phyloP scores from a whole-genome alignment of 2,797 vertebrate species.

The Gymnopithys bicolor region DNA sequence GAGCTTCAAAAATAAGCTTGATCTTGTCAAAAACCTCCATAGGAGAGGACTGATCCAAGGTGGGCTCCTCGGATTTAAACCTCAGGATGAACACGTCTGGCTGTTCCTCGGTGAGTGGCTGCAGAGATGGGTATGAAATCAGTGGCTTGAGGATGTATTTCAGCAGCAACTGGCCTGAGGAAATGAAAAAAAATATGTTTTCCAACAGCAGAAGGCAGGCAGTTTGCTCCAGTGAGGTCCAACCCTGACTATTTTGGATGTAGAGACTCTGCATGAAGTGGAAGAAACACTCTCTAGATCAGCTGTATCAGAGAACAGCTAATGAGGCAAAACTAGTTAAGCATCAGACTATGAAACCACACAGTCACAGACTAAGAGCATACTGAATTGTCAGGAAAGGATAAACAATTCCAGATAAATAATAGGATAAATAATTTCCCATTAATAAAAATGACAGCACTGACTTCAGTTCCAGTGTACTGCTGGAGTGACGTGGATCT shows the following conservation, averaged over 20 bases:
- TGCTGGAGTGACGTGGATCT: too few species aligned
- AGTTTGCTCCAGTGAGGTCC: neutral
- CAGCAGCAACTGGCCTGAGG: conserved; percentile 88
- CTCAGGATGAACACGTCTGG: conserved; percentile 75
- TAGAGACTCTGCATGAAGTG: neutral
- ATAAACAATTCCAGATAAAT: neutral
- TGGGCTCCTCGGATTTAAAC: conserved; percentile 76
- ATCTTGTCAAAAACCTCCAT: conserved; percentile 89
- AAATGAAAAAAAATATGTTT: neutral
- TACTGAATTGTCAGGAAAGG: neutral
- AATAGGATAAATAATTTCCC: neutral
- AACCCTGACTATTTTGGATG: rapidly evolving
- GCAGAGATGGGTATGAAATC: conserved; percentile 81
- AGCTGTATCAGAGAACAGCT: neutral
- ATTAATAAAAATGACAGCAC: neutral
- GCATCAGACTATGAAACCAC: neutral
- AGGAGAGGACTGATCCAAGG: conserved; percentile 80
- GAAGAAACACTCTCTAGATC: neutral
- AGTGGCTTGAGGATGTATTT: conserved; percentile 89
- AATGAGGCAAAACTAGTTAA: neutral
- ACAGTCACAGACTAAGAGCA: neutral
- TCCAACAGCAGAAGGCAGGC: neutral
- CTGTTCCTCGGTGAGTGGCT: conserved; percentile 78
- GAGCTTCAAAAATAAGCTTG: conserved; percentile 82
- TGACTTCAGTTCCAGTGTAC: neutral